phyloP scores from a whole-genome alignment of 2,113 vertebrate genomes.

The Arvicanthis niloticus region DNA sequence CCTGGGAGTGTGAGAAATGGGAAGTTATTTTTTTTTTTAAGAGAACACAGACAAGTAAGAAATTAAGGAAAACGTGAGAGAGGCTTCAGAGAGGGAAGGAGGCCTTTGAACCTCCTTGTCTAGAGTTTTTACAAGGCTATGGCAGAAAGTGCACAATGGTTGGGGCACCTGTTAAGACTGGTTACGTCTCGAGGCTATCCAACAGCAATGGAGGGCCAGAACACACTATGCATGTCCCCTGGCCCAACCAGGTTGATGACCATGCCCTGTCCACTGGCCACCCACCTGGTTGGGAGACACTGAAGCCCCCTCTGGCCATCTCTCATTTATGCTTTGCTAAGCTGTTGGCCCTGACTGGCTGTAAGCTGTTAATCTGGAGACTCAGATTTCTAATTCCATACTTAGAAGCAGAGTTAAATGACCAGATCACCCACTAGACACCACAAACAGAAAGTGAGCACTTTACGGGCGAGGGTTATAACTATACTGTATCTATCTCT shows the following conservation, averaged over 20 bases:
- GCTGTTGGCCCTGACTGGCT: neutral
- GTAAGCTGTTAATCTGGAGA: neutral
- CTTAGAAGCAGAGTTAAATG: neutral
- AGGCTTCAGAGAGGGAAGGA: neutral
- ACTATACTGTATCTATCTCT: neutral
- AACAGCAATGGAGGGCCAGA: neutral
- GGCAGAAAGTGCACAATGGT: neutral
- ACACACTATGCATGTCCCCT: neutral
- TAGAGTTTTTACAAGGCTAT: neutral
- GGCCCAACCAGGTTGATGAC: neutral
- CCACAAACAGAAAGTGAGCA: neutral
- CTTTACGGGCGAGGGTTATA: neutral
- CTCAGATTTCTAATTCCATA: neutral
- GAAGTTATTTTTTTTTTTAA: neutral
- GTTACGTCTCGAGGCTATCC: neutral
- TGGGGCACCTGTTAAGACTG: neutral
- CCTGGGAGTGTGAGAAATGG: neutral
- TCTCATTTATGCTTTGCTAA: neutral
- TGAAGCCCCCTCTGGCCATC: neutral
- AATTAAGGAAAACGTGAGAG: neutral
- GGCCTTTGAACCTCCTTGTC: neutral
- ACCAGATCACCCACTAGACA: neutral
- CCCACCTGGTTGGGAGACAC: neutral
- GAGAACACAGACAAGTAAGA: neutral
- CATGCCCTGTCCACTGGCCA: neutral